Evolutionary conservation across 2,888 invertebrate species (phyloP).

Genomic region (Troides helena): DNA sequence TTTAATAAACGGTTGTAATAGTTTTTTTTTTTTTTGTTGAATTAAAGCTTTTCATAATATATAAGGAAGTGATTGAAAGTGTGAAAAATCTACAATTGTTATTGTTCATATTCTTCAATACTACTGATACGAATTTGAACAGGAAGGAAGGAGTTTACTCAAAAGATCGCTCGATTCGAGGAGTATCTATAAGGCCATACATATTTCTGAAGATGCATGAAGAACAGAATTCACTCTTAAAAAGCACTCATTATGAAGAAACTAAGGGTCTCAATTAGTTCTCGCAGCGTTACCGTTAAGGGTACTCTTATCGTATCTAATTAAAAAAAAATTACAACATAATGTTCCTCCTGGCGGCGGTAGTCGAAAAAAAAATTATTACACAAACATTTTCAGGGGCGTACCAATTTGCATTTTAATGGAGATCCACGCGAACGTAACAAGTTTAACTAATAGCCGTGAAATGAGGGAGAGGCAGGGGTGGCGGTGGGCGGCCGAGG

Average conservation of each 20-base stretch:
- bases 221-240: not conserved
- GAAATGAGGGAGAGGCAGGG: constrained; percentile 62
- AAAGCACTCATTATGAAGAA: not conserved
- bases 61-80: no score
- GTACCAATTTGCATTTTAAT: constrained; percentile 79
- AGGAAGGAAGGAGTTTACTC: no score
- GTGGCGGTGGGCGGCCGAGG: constrained; percentile 9
- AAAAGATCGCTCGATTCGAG: no score
- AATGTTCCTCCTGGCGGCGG: constrained; percentile 34
- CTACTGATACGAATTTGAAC: no score
- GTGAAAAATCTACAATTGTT: no score
- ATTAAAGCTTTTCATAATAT: no score
- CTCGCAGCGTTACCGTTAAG: not conserved
- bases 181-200: no score
- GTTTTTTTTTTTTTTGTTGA: no score
- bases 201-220: no score
- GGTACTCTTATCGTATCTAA: constrained; percentile 1
- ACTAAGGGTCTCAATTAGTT: not conserved
- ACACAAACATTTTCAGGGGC: constrained; percentile 71
- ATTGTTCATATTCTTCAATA: no score
- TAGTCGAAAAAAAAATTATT: constrained; percentile 50
- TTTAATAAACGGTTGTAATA: no score
- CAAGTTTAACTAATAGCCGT: constrained; percentile 77
- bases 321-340: constrained; percentile 21
- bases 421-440: constrained; percentile 75